Evolutionary conservation across 1,140 invertebrate species (phyloP).

Genomic region (Apis mellifera): Amel_HAv3.1 CM009942.2:267501-268000

Average conservation of each 20-base stretch:
- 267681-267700: no score
- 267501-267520: neutral
- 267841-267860: constrained; percentile 53
- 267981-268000: constrained; percentile 74
- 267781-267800: constrained; percentile 9
- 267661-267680: no score
- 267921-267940: constrained; percentile 61
- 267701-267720: neutral
- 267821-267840: constrained; percentile 30
- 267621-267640: no score
- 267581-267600: no score
- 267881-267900: constrained; percentile 68
- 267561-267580: no score
- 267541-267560: no score
- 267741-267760: no score
- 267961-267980: constrained; percentile 64
- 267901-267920: constrained; percentile 64
- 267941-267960: constrained; percentile 67
- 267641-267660: no score
- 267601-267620: no score
- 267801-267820: constrained; percentile 35
- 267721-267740: neutral
- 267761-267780: no score
- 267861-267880: constrained; percentile 69
- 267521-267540: no score